These are phyloP conservation scores for Diploptera punctata DNA, from an alignment of 2,888 invertebrate species.

Conservation along the genomic window DNA sequence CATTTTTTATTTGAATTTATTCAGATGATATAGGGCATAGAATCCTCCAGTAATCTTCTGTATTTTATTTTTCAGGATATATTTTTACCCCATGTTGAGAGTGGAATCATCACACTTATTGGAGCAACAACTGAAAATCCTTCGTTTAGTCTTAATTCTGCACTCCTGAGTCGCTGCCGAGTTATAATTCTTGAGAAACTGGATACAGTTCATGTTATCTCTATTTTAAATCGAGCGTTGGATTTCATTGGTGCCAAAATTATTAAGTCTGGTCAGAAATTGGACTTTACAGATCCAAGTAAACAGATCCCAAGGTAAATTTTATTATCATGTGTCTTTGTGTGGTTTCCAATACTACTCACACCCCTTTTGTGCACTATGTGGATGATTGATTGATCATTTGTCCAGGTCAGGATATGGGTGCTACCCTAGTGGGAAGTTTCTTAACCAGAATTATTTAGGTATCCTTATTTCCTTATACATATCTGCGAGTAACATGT, in stretches of 20 bases:
- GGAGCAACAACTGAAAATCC: conserved; percentile 91
- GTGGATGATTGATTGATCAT: no score
- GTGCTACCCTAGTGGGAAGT: no score
- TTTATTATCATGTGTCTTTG: background rate
- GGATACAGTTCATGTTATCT: conserved; percentile 61
- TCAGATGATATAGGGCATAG: no score
- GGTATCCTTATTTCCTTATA: no score
- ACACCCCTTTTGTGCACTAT: no score
- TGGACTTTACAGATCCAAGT: background rate
- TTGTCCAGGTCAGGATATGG: no score
- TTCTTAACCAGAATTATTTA: no score
- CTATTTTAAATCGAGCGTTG: conserved; percentile 68
- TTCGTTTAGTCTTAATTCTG: conserved; percentile 83
- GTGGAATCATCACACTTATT: conserved; percentile 76
- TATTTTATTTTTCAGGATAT: conserved; percentile 71
- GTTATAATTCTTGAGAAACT: conserved; percentile 79
- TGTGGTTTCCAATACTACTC: no score
- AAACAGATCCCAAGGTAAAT: conserved; percentile 1
- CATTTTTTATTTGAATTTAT: no score
- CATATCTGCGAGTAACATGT: no score
- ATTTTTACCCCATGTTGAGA: conserved; percentile 80
- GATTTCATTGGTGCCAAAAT: conserved; percentile 50
- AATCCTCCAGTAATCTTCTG: no score
- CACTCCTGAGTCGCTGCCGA: conserved; percentile 77
- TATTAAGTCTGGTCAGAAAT: conserved; percentile 24